Base-by-base conservation (phyloP, 2,888 invertebrate species). In the Morpho deidamia region DNA sequence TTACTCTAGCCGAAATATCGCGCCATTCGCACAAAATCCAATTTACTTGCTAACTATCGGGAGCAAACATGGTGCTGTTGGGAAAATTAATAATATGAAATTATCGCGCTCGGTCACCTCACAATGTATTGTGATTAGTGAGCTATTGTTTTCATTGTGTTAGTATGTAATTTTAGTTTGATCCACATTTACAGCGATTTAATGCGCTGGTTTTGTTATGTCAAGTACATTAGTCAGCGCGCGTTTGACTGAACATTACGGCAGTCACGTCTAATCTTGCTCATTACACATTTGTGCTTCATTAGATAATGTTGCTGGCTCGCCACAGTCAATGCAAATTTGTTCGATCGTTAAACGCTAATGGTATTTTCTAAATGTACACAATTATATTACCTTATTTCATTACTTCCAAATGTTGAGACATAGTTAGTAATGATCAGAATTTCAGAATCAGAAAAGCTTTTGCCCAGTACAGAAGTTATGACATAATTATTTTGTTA, bases 1-100 rank as follows among this genome's bases (percentile, higher is more conserved):
- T 81, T 76, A 75, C 74, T 72, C 64, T 68, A 70, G 72, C 70
- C 73, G 72, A 75, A 81, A 82, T 81, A 76, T 79, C 35, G 76
- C 79, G 70, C 76, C 76, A 82, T 75, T 76, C 69, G 76, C 78
- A 77, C 77, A 74, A 78, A 83, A 81, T 82, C 74, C 77, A 84
- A 83, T 84, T 83, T 78, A 74, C 70, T 70, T 71, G 74, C 68
- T 78, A 81, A 68, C 65, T 64, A 65, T 82, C 80, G 69, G 69
- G 61, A 69, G 69, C 74, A 79, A 80, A 81, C 78, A 81, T 74
- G 69, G 72, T 64, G 71, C 66, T 71, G 74, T 75, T 78, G 74
- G 72, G 72, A 64, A 78, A 82, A 67, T 78, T 76, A 76, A 78
- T 82, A 78, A 77, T 79, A 77, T 73, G 70, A 78, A 82, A 81